Conservation (phyloP, 1,140 invertebrate genomes). For the Polyergus mexicanus region DNA sequence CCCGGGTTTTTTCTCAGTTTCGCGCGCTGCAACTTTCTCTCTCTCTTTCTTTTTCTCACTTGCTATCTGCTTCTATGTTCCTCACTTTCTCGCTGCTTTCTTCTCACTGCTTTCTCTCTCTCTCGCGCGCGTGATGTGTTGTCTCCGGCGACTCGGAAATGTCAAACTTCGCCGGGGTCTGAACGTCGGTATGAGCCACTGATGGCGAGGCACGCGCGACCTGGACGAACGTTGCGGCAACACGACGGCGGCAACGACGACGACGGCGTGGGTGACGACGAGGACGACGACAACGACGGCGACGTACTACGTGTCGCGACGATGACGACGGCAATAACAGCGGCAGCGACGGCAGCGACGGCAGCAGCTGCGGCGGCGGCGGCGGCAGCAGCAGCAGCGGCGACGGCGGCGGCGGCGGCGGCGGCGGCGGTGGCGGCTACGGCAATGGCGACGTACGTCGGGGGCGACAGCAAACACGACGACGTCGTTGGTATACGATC, state of each 20-base stretch:
- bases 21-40: constrained; percentile 56
- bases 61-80: constrained; percentile 20
- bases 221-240: constrained; percentile 43
- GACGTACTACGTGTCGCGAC: constrained; percentile 77
- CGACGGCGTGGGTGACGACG: constrained; percentile 57
- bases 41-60: constrained; percentile 30
- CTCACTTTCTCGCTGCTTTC: constrained; percentile 29
- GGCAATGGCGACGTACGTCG: constrained; percentile 69
- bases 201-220: constrained; percentile 63
- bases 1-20: constrained; percentile 22
- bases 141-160: constrained; percentile 20
- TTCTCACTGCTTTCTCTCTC: constrained; percentile 33
- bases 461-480: constrained; percentile 62
- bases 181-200: constrained; percentile 67
- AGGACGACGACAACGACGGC: constrained; percentile 68
- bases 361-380: constrained; percentile 6
- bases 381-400: constrained; percentile 38
- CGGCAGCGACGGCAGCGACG: constrained; percentile 44
- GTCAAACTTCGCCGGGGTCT: constrained; percentile 9
- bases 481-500: constrained; percentile 65
- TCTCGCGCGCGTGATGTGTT: constrained; percentile 33
- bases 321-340: constrained; percentile 70
- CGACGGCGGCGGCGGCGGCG: constrained; percentile 46
- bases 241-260: constrained; percentile 60
- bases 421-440: constrained; percentile 42